A percentile compares a stretch with the other conserved stretches of the same genome.
Conservation (phyloP, 2,113 vertebrate genomes). For the Pseudorasbora parva region DNA sequence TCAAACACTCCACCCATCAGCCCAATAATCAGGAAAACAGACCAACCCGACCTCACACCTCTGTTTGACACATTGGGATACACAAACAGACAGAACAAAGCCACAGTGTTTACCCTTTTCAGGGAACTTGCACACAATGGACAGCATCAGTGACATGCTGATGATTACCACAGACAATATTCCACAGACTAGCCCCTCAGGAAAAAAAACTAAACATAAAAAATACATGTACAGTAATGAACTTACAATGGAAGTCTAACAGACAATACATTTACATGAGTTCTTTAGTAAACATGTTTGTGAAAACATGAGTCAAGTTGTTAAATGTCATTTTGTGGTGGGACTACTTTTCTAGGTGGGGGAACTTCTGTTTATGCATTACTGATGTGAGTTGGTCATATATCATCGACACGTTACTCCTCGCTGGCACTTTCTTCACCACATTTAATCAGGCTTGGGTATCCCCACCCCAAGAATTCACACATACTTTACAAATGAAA, state of each 20-base stretch:
- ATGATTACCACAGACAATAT: neutral
- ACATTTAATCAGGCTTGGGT: slow-evolving; percentile 3
- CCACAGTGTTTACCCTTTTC: neutral
- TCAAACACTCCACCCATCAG: neutral
- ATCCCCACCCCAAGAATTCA: neutral
- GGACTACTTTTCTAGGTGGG: neutral
- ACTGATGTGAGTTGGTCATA: neutral
- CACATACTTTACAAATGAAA: neutral
- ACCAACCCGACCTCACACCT: neutral
- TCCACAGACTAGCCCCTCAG: neutral
- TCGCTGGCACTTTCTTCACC: neutral
- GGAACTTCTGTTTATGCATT: neutral
- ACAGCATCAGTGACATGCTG: neutral
- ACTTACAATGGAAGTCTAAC: neutral
- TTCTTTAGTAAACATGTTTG: slow-evolving; percentile 7
- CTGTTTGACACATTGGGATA: neutral
- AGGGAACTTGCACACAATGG: neutral
- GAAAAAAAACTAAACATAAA: neutral
- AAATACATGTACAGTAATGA: neutral
- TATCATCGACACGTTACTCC: neutral
- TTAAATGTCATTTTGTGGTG: neutral
- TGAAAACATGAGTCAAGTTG: neutral
- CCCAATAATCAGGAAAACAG: neutral
- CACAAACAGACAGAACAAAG: neutral
- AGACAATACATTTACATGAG: neutral